These are phyloP conservation scores for Corynorhinus townsendii DNA, from an alignment of 2,113 vertebrate genomes.

Conservation along the genomic window DNA sequence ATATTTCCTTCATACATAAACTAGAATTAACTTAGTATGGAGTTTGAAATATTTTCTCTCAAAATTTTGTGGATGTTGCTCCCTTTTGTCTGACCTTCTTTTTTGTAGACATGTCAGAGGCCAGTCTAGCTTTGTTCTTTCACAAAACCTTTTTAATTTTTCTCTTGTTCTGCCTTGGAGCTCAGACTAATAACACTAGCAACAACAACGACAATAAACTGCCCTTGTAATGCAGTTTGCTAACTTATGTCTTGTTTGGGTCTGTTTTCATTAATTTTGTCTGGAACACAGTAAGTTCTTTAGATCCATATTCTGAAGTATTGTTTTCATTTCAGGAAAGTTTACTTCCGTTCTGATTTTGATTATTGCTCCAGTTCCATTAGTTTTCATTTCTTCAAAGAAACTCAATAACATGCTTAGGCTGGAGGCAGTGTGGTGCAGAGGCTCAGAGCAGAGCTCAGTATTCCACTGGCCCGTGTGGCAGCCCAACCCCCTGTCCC, in stretches of 20 bases:
- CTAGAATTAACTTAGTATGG: background rate
- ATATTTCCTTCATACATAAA: background rate
- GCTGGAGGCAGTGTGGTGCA: slow-evolving; percentile 11
- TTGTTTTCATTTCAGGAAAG: slow-evolving; percentile 64
- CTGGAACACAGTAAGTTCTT: slow-evolving; percentile 29
- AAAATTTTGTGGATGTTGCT: background rate
- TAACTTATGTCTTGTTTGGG: slow-evolving; percentile 23
- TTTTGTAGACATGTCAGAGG: background rate
- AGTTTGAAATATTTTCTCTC: background rate
- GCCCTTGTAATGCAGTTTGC: slow-evolving; percentile 33
- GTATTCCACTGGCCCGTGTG: background rate
- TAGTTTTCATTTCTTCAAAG: slow-evolving; percentile 54
- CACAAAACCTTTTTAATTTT: background rate
- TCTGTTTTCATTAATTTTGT: slow-evolving; percentile 53
- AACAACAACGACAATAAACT: background rate
- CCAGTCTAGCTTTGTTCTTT: background rate
- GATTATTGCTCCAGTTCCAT: slow-evolving; percentile 56
- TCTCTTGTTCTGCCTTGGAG: slow-evolving; percentile 4
- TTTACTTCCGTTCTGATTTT: slow-evolving; percentile 58
- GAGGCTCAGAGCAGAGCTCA: background rate
- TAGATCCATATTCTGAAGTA: slow-evolving; percentile 45
- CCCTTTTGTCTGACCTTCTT: background rate
- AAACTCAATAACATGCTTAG: slow-evolving; percentile 37
- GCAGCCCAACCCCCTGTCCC: background rate
- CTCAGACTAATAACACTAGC: slow-evolving; percentile 19